A percentile compares a stretch with the other conserved stretches of the same genome.
Conservation (phyloP, 2,797 vertebrate species). For the Mionectes olivaceus region DNA sequence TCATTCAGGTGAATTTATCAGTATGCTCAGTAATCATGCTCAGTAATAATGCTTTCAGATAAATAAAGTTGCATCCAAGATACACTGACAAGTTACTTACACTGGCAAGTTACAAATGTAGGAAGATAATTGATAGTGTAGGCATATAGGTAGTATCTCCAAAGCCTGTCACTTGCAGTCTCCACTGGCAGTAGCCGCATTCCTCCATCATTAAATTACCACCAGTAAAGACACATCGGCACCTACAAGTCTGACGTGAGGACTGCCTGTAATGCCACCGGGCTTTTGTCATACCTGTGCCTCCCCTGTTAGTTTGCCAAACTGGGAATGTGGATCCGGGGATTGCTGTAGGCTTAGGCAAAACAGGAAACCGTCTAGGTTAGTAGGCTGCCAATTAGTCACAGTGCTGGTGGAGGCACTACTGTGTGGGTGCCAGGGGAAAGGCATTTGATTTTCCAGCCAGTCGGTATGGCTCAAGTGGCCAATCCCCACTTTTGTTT, state of each 20-base stretch:
- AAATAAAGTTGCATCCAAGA: background rate
- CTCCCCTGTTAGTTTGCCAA: background rate
- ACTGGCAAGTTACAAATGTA: background rate
- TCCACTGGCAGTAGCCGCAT: background rate
- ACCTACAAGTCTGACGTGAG: background rate
- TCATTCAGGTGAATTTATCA: background rate
- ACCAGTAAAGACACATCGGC: background rate
- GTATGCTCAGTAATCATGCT: background rate
- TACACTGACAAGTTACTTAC: background rate
- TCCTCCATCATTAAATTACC: slow-evolving; percentile 3
- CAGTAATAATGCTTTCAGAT: background rate
- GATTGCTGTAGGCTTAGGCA: slow-evolving; percentile 40
- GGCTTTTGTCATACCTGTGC: slow-evolving; percentile 9
- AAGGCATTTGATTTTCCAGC: slow-evolving; percentile 1
- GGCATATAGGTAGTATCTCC: background rate
- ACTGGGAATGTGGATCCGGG: background rate
- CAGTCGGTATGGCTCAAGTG: background rate
- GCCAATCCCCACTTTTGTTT: background rate
- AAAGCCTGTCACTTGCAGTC: background rate
- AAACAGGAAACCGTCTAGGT: slow-evolving; percentile 22
- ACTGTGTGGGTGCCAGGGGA: background rate
- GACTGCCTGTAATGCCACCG: background rate
- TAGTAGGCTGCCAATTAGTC: background rate
- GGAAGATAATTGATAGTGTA: background rate
- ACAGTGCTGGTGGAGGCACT: background rate